Evolutionary conservation across 2,797 vertebrate species (phyloP).

Genomic region (Pantherophis vulpinus): DNA sequence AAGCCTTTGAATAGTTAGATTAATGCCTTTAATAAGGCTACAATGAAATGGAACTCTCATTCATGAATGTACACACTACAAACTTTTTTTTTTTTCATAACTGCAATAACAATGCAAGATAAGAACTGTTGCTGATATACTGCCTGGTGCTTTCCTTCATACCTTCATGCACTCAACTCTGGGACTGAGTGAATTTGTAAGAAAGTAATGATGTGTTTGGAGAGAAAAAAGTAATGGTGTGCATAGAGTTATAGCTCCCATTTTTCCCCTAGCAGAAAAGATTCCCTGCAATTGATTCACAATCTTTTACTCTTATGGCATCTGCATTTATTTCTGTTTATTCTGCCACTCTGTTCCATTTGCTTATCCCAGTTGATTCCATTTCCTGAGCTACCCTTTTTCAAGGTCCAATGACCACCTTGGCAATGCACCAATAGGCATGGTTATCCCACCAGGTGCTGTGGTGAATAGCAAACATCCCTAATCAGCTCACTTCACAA

Average conservation of each 20-base stretch:
- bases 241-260: not conserved
- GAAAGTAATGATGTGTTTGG: not conserved
- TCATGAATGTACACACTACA: not conserved
- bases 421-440: not conserved
- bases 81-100: not conserved
- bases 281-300: slow-evolving; percentile 8
- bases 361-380: not conserved
- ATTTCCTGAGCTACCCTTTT: slow-evolving; percentile 32
- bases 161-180: not conserved
- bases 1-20: not conserved
- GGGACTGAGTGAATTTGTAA: not conserved
- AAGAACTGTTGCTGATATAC: not conserved
- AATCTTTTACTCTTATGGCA: not conserved
- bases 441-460: slow-evolving; percentile 45
- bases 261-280: not conserved
- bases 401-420: slow-evolving; percentile 16
- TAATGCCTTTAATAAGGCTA: not conserved
- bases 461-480: slow-evolving; percentile 32
- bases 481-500: slow-evolving; percentile 33
- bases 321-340: not conserved
- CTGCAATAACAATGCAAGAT: not conserved
- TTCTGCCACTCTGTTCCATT: slow-evolving; percentile 26
- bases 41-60: not conserved
- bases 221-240: not conserved
- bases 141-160: not conserved